Evolutionary conservation across 1,140 invertebrate species (phyloP), one percentile per base, ranked within the genome.

Genomic region (Condylostylus longicornis): DNA sequence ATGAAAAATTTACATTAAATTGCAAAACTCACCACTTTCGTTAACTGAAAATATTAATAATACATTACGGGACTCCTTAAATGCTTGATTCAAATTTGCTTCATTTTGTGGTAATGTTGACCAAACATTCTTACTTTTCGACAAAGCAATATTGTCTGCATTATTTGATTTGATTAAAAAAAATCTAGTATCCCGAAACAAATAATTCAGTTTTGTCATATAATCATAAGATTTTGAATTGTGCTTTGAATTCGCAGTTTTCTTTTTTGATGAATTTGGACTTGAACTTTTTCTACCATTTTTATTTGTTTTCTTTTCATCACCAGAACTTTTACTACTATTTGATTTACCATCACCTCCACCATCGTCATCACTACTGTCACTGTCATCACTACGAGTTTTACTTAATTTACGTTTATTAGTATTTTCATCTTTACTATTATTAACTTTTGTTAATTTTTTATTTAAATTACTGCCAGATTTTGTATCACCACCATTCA

Each of bases 161-260:
- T 97, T 97, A 62, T 96, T 96, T 30, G 90, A 95, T 64, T 97
- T 97, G 43, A 98, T 95, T 17, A 97, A 74, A 66, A 96, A 98
- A 69, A 93, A 97, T 45, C 89, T 72, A 42, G 91, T 85, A 63
- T 94, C 87, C 47, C 88, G 72, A 60, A 96, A 95, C 34, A 97
- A 70, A 60, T 95, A 95, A 66, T 91, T 94, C 33, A 97, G 63
- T 64, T 90, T 84, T 8, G 83, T 85, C 53, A 77, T 68, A 54
- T 88, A 89, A 64, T 89, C 83, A 51, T 83, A 82, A 18, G 73
- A 78, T 56, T 81, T 82, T 7, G 68, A 62, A 45, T 53, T 52
- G 13, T 42, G 61, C 14, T 50, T 44, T 13, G 47, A 59, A n/a
- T 29, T 35, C 3, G 46, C 42, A 14, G 33, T 38, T 31, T 42